Conservation (phyloP, 2,888 invertebrate genomes). For the Drosophila lutescens region DNA sequence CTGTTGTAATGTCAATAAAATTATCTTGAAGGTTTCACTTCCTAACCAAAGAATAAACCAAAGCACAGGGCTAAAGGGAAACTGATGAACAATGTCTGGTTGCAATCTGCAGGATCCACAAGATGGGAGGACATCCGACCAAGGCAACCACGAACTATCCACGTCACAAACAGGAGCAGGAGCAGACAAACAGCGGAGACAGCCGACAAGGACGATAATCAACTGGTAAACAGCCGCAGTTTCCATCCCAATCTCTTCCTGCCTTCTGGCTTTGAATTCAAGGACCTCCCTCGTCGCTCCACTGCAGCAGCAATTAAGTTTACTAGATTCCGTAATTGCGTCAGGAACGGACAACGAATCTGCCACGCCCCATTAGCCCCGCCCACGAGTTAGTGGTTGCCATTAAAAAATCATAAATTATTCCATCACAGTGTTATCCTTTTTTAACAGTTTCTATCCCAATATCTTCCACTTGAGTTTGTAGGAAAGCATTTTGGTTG, state of each 20-base stretch:
- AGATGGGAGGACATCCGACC: background rate
- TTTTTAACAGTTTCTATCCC: background rate
- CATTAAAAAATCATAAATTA: constrained; percentile 44
- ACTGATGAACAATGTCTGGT: background rate
- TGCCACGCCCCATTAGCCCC: constrained; percentile 30
- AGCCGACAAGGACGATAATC: constrained; percentile 35
- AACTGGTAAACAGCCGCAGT: constrained; percentile 34
- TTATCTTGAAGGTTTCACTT: background rate
- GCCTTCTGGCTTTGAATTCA: background rate
- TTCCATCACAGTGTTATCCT: background rate
- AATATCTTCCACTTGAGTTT: background rate
- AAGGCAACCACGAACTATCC: constrained; percentile 23
- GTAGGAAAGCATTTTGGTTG: constrained; percentile 1
- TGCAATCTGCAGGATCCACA: background rate
- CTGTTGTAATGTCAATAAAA: too few species aligned
- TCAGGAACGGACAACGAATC: constrained; percentile 29
- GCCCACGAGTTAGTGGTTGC: constrained; percentile 22
- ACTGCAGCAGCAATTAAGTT: constrained; percentile 37
- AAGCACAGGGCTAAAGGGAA: background rate
- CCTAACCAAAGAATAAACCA: background rate
- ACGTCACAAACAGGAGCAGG: constrained; percentile 34
- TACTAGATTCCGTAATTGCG: constrained; percentile 38
- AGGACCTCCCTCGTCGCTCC: constrained; percentile 9
- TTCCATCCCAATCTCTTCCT: constrained; percentile 1
- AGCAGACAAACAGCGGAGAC: constrained; percentile 13